Evolutionary conservation across 2,888 invertebrate species (phyloP).

Genomic region (Xylota segnis): DNA sequence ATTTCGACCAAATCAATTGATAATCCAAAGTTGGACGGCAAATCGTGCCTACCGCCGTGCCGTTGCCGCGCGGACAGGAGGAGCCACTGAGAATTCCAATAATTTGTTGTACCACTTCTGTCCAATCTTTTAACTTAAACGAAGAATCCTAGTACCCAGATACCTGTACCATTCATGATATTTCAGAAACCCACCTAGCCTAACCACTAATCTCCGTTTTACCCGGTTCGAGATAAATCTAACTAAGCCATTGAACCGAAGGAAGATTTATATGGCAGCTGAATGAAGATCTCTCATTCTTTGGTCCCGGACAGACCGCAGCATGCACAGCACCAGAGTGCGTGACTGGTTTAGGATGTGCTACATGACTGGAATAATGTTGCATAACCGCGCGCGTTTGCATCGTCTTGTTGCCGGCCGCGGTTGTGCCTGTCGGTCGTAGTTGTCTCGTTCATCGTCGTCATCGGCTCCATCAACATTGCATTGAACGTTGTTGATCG

Average conservation of each 20-base stretch:
- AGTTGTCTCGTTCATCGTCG: slow-evolving; percentile 4
- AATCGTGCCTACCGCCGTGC: slow-evolving; percentile 28
- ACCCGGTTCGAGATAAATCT: slow-evolving; percentile 68
- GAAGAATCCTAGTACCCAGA: neutral
- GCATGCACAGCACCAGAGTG: slow-evolving; percentile 68
- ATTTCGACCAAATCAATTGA: neutral
- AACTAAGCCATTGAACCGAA: slow-evolving; percentile 66
- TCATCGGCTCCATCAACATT: slow-evolving; percentile 60
- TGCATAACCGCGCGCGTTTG: slow-evolving; percentile 3
- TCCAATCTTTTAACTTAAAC: neutral
- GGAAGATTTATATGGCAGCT: slow-evolving; percentile 68
- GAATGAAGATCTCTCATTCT: slow-evolving; percentile 72
- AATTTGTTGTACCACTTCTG: slow-evolving; percentile 46
- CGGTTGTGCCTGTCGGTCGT: neutral
- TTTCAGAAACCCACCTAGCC: slow-evolving; percentile 61
- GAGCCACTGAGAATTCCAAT: slow-evolving; percentile 39
- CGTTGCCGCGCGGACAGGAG: slow-evolving; percentile 6
- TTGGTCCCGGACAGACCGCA: slow-evolving; percentile 55
- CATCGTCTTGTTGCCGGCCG: too few species aligned
- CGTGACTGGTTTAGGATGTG: slow-evolving; percentile 76
- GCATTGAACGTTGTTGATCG: slow-evolving; percentile 74
- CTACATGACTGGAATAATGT: slow-evolving; percentile 76
- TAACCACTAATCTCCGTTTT: slow-evolving; percentile 63
- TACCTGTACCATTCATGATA: slow-evolving; percentile 53
- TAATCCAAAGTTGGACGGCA: slow-evolving; percentile 36